These are phyloP conservation scores for Planococcus citri DNA, from an alignment of 1,140 invertebrate species.

Conservation along the genomic window DNA sequence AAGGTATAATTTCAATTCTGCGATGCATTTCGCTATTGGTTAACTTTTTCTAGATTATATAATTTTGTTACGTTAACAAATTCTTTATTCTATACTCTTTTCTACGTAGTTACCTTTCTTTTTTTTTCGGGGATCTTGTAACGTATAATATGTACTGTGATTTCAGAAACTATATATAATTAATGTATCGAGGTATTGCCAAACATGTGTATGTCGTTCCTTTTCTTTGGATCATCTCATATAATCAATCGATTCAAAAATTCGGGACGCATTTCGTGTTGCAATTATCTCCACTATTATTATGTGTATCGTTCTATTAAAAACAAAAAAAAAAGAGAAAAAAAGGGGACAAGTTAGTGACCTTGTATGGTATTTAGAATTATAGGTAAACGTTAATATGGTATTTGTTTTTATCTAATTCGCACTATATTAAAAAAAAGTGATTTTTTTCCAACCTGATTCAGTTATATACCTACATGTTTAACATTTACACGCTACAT, in stretches of 20 bases:
- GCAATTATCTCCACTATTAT: too few relatives aligned
- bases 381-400: not conserved
- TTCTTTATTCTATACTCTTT: not conserved
- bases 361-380: not conserved
- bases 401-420: not conserved
- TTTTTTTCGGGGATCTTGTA: not conserved
- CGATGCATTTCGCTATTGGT: slow-evolving; percentile 1
- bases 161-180: not conserved
- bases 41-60: not conserved
- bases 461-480: not conserved
- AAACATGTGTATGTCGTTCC: too few relatives aligned
- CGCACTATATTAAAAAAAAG: not conserved
- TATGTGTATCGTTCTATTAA: too few relatives aligned
- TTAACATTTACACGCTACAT: slow-evolving; percentile 3
- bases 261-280: too few relatives aligned
- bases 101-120: slow-evolving; percentile 3
- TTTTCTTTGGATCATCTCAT: not conserved
- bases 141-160: not conserved
- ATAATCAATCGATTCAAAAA: not conserved
- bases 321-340: too few relatives aligned
- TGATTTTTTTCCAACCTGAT: not conserved
- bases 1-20: not conserved
- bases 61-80: slow-evolving; percentile 6
- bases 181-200: too few relatives aligned
- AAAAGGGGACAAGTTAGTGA: not conserved